Conservation (phyloP, 2,113 vertebrate genomes). For the Pagrus major region DNA sequence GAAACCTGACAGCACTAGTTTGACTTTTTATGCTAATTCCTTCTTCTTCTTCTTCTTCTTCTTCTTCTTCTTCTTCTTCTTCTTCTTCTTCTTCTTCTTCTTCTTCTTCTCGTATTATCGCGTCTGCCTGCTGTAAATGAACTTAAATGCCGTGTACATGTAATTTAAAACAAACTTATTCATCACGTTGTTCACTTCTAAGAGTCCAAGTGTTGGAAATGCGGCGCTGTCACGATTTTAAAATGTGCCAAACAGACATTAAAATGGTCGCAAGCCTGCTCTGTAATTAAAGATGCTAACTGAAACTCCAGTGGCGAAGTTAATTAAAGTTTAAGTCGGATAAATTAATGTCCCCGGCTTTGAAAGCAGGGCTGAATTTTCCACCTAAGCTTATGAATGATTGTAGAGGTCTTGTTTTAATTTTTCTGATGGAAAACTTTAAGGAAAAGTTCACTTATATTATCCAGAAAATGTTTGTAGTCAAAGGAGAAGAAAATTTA, state of each 20-base stretch:
- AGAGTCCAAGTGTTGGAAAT: neutral
- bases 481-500: neutral
- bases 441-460: neutral
- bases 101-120: too few relatives aligned
- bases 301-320: conserved; percentile 37
- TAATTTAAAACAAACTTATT: conserved; percentile 19
- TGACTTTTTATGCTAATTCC: conserved; percentile 57
- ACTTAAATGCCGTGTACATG: neutral
- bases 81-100: too few relatives aligned
- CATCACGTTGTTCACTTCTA: neutral
- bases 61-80: too few relatives aligned
- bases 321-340: conserved; percentile 38
- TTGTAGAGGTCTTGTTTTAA: neutral
- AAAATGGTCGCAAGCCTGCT: neutral
- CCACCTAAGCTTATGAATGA: neutral
- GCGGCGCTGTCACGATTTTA: conserved; percentile 7
- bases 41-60: too few relatives aligned
- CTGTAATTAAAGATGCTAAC: conserved; percentile 18
- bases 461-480: neutral
- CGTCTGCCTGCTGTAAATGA: conserved; percentile 9
- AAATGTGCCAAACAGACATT: neutral
- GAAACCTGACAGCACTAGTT: neutral
- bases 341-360: neutral
- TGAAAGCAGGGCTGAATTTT: neutral
- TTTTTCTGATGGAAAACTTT: neutral